A percentile compares a stretch with the other conserved stretches of the same genome.
These are phyloP conservation scores for Ectobius pallidus DNA, from an alignment of 2,888 invertebrate species.

Conservation along the genomic window DNA sequence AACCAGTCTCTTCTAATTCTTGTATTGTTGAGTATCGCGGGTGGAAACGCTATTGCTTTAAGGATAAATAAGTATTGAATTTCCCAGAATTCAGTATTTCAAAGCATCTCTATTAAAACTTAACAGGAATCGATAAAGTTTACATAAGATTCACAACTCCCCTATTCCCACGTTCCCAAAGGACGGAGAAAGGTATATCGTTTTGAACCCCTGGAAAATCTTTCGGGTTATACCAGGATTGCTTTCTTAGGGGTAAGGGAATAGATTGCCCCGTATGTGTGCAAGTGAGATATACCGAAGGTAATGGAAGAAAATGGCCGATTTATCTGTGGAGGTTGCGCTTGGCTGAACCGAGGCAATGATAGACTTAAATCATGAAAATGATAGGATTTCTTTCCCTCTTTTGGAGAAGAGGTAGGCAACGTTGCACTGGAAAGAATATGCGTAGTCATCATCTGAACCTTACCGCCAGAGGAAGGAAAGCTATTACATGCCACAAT, in stretches of 20 bases:
- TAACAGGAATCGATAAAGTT: too few species aligned
- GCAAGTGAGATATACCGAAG: constrained; percentile 4
- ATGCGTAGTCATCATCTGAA: neutral
- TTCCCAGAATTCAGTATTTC: too few species aligned
- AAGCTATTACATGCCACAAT: too few species aligned
- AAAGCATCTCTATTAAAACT: too few species aligned
- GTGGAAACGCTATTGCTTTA: too few species aligned
- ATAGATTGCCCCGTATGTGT: neutral
- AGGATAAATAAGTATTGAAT: too few species aligned
- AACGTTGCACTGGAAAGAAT: neutral
- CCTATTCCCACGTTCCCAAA: neutral
- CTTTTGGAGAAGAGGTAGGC: too few species aligned
- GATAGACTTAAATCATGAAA: constrained; percentile 17
- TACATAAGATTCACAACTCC: neutral
- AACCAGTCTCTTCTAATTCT: too few species aligned
- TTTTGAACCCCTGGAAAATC: neutral
- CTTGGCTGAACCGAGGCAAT: neutral
- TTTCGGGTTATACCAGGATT: neutral
- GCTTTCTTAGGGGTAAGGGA: neutral
- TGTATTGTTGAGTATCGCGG: too few species aligned
- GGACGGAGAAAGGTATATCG: neutral
- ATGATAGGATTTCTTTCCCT: neutral
- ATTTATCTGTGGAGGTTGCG: constrained; percentile 1
- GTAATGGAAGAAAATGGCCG: constrained; percentile 2
- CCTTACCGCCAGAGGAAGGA: neutral